phyloP scores from a whole-genome alignment of 1,140 invertebrate species.

The Diploscapter pachys region DNA sequence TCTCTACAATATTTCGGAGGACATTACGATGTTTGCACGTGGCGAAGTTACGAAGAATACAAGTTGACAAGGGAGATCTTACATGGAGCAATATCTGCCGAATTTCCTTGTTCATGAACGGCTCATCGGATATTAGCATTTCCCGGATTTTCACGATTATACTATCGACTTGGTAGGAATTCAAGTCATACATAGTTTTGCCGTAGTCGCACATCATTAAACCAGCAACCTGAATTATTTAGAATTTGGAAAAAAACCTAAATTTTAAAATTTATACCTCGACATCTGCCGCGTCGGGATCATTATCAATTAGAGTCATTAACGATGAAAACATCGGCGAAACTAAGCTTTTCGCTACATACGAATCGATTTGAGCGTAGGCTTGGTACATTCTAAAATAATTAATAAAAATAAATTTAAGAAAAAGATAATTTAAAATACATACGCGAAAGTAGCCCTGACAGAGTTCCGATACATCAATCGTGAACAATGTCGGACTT shows the following conservation, averaged over 20 bases:
- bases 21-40: no score
- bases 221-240: slow-evolving; percentile 23
- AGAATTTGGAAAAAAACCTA: not conserved
- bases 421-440: not conserved
- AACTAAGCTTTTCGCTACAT: slow-evolving; percentile 33
- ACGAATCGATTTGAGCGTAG: slow-evolving; percentile 32
- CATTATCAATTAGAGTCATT: slow-evolving; percentile 28
- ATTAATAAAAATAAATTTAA: not conserved
- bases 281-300: slow-evolving; percentile 27
- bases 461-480: slow-evolving; percentile 37
- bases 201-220: slow-evolving; percentile 31
- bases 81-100: slow-evolving; percentile 30
- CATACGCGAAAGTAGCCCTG: slow-evolving; percentile 30
- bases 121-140: slow-evolving; percentile 21
- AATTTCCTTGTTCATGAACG: slow-evolving; percentile 15
- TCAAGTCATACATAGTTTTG: slow-evolving; percentile 19
- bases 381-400: slow-evolving; percentile 34
- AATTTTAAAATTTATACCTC: slow-evolving; percentile 15
- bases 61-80: not conserved
- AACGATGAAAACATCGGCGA: slow-evolving; percentile 34
- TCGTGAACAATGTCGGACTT: slow-evolving; percentile 24
- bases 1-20: no score
- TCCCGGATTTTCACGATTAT: slow-evolving; percentile 34
- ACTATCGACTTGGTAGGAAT: slow-evolving; percentile 26
- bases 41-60: slow-evolving; percentile 1